Base-by-base conservation (phyloP, 1,140 invertebrate genomes). In the Magallana ariakensis region DNA sequence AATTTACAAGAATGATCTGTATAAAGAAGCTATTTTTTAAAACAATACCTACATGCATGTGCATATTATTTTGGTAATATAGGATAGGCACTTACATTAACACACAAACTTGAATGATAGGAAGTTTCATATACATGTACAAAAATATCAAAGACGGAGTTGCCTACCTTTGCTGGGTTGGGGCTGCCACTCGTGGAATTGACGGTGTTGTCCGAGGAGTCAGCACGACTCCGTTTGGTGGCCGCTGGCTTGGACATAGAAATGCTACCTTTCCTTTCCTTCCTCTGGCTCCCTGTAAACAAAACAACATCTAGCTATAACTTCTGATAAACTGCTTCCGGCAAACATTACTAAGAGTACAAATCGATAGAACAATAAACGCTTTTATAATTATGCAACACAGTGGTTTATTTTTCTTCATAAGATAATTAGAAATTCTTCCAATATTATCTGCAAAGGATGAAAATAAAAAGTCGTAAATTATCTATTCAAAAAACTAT, bases 201-300 rank as follows among this genome's bases (percentile, higher is more conserved):
- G 83, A 92, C 87, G n/a, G 91, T 85, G 19, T 89, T 88, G 55
- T 93, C 92, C n/a, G 91, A 90, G 8, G 92, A 93, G 53, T 93
- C 92, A 9, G 92, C 91, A 10, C 92, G 80, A 83, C 89, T 91
- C 26, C 91, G 85, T 87, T 91, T 93, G 66, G 15, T 83, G 62
- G 83, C 70, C 62, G 22, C 57, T 85, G 80, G 80, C 10, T 33
- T 81, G 83, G 83, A 84, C 58, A 70, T 82, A 62, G 75, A 81
- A 56, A 60, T 87, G 87, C 90, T 92, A 84, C 83, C 90, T 81
- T 91, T 94, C 75, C 91, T 91, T 85, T 92, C 93, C 86, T 93
- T 93, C 60, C 92, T 88, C 57, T 93, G 92, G 85, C 90, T 93
- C 60, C 91, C 92, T 93, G 87, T 62, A 89, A 89, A 33, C 54